phyloP scores from a whole-genome alignment of 1,140 invertebrate genomes.

The Branchinecta lindahli region DNA sequence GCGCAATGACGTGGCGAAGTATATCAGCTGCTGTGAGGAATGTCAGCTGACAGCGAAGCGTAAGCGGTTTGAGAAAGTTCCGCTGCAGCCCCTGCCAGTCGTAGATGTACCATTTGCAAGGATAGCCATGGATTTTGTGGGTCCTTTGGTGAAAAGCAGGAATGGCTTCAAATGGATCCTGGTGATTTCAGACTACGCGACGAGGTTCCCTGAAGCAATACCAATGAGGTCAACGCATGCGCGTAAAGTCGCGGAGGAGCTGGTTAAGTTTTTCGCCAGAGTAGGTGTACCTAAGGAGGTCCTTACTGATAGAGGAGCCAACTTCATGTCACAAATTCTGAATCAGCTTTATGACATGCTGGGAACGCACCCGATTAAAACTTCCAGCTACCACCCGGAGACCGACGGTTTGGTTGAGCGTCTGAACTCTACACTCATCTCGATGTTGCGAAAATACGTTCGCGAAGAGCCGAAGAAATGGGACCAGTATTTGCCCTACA shows the following conservation, averaged over 20 bases:
- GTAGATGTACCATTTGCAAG: conserved; percentile 16
- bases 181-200: conserved; percentile 27
- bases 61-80: no score
- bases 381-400: conserved; percentile 21
- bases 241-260: conserved; percentile 22
- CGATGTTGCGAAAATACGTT: conserved; percentile 20
- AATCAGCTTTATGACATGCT: conserved; percentile 20
- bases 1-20: no score
- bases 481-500: no score
- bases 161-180: conserved; percentile 25
- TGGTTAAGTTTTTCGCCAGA: conserved; percentile 24
- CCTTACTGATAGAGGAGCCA: conserved; percentile 25
- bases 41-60: no score
- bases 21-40: no score
- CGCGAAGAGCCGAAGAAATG: no score
- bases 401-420: conserved; percentile 24
- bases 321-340: conserved; percentile 16
- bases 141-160: conserved; percentile 17
- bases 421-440: conserved; percentile 24
- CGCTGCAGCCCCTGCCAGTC: conserved; percentile 16
- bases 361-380: conserved; percentile 20
- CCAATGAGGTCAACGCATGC: conserved; percentile 25
- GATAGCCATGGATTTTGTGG: conserved; percentile 21
- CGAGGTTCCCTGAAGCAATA: conserved; percentile 25
- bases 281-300: conserved; percentile 26